Percentiles rank a stretch among this genome's conserved stretches.
Conservation (phyloP, 2,888 invertebrate genomes). For the Agelastica alni region DNA sequence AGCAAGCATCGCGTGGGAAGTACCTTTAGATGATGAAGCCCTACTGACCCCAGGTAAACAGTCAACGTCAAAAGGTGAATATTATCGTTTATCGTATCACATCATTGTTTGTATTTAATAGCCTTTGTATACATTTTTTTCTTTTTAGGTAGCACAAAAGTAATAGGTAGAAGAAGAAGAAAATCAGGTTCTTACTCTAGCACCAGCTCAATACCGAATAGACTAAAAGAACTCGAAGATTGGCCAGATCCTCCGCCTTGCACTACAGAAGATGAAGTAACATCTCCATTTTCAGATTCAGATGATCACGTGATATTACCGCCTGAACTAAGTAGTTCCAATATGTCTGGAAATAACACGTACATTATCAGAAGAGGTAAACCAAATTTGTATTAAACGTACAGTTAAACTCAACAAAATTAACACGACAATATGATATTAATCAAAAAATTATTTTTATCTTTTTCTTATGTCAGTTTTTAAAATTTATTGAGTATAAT, state of each 20-base stretch:
- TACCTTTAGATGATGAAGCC: conserved; percentile 74
- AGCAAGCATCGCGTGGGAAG: conserved; percentile 87
- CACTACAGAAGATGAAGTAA: conserved; percentile 68
- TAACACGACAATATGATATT: too few relatives aligned
- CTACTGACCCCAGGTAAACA: conserved; percentile 68
- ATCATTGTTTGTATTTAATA: not conserved
- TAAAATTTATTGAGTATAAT: too few relatives aligned
- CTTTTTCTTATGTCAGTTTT: too few relatives aligned
- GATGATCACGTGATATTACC: conserved; percentile 53
- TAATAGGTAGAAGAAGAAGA: conserved; percentile 47
- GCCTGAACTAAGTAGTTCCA: conserved; percentile 52
- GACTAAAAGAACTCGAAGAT: conserved; percentile 69
- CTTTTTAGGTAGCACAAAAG: conserved; percentile 49
- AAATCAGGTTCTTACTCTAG: conserved; percentile 64
- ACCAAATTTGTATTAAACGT: not conserved
- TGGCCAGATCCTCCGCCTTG: conserved; percentile 77
- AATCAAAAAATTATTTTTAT: too few relatives aligned
- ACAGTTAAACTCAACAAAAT: too few relatives aligned
- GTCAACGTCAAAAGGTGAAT: too few relatives aligned
- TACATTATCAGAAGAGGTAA: conserved; percentile 77
- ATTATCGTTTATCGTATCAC: too few relatives aligned
- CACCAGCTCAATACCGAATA: conserved; percentile 73
- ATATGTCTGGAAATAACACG: conserved; percentile 70
- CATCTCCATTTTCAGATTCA: conserved; percentile 72
- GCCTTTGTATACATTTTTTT: not conserved